Base-by-base conservation (phyloP, 2,888 invertebrate genomes). In the Trypoxylon attenuatum region DNA sequence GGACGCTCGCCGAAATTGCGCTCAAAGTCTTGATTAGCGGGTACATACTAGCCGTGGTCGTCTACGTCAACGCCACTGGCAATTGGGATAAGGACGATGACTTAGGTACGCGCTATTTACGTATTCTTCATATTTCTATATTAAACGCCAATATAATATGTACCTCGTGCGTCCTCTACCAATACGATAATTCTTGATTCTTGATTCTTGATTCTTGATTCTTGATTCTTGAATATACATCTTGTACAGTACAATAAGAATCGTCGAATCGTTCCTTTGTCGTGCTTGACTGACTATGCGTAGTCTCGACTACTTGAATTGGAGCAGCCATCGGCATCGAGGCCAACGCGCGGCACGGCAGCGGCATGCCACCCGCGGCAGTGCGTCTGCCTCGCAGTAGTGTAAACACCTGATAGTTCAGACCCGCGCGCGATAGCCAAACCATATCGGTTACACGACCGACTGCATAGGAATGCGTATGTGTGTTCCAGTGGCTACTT, bases 401-500 rank as follows among this genome's bases (percentile, higher is more conserved):
- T 13, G 13, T 6, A 33, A 13, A 33, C 33, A 33, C 33, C n/a
- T 33, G 6, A 33, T 33, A 33, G 13, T 10, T 33, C 33, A 33
- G 33, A 10, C 25, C 5, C 25, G 8, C 25, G 8, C 25, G 10
- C 10, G 27, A 6, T 10, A 5, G 5, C 10, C 27, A 10, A 27
- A 10, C 10, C 27, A 5, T 10, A 27, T 27, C 10, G 5, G 5
- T 6, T 10, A 6, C 10, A 6, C 10, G 5, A 6, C 27, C 10
- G 10, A 5, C 10, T 27, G 5, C 5, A 27, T 27, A 5, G 27
- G 5, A 10, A 10, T n/a, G n/a, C n/a, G n/a, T n/a, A n/a, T n/a
- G n/a, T n/a, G n/a, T 33, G 19, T 54, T 62, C 29, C 89, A 93
- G 93, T 92, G 79, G 90, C 91, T 76, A 91, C 91, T 51, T 90